phyloP scores from a whole-genome alignment of 2,113 vertebrate genomes.

The Aix galericulata region DNA sequence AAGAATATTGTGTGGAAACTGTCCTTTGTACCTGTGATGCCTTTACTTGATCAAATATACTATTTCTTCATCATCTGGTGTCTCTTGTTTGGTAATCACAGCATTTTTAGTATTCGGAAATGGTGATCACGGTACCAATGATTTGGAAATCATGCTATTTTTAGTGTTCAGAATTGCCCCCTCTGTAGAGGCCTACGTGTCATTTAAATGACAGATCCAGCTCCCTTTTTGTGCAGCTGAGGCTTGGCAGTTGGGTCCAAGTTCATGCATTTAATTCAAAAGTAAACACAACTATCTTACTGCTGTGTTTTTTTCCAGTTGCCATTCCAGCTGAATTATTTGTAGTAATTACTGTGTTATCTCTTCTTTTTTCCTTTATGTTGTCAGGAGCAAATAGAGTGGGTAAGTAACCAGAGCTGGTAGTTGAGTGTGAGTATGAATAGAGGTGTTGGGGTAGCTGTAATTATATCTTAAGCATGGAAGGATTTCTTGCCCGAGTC shows the following conservation, averaged over 20 bases:
- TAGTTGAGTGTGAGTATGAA: not conserved
- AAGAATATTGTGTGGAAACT: not conserved
- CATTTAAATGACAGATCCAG: not conserved
- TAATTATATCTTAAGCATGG: not conserved
- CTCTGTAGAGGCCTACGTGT: not conserved
- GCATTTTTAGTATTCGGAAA: not conserved
- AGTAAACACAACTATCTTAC: constrained; percentile 8
- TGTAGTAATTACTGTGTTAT: constrained; percentile 61
- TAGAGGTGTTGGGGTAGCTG: not conserved
- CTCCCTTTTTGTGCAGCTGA: constrained; percentile 14
- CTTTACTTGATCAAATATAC: not conserved
- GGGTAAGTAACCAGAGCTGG: constrained; percentile 78
- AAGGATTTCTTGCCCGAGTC: constrained; percentile 8
- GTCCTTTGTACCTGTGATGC: not conserved
- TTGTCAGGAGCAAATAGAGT: constrained; percentile 86
- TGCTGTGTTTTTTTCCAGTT: constrained; percentile 25
- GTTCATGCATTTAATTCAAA: constrained; percentile 17
- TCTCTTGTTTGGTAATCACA: not conserved
- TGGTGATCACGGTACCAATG: not conserved
- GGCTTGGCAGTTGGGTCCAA: constrained; percentile 19
- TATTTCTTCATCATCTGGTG: not conserved
- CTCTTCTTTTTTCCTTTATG: constrained; percentile 72
- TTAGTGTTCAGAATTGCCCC: not conserved
- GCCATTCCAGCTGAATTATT: constrained; percentile 35
- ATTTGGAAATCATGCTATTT: not conserved